Base-by-base conservation (phyloP, 2,797 vertebrate genomes). In the Helostoma temminkii region DNA sequence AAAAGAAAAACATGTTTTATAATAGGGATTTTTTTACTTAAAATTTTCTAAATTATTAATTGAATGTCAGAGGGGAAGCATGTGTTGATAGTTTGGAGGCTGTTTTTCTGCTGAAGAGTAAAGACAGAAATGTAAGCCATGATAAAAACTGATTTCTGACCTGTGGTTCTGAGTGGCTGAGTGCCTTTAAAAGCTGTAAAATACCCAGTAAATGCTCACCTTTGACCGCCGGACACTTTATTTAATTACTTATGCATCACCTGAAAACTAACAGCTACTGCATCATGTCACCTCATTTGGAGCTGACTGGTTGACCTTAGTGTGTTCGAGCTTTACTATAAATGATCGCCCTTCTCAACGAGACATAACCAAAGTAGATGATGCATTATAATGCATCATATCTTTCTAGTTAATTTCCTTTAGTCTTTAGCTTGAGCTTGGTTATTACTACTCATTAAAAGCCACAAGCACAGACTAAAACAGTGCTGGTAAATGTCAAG, bases 401-500 rank as follows among this genome's bases (percentile, higher is more conserved):
- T 32, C 22, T 26, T 19, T 15, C 5, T 21, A n/a, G n/a, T 14
- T 5, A 19, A 34, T 21, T 28, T 45, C 6, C 9, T 9, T 7
- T 0, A 25, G 22, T 9, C 18, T 49, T 37, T 14, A n/a, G 37
- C 26, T 53, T 48, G 11, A 19, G 26, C 6, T 18, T 24, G 10
- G 25, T n/a, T 36, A 4, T 48, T 22, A 36, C 19, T 1, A 2
- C 26, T 14, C 14, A n/a, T n/a, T 9, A 1, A 5, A 37, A 24
- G 53, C 47, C 42, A 41, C 1, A 2, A n/a, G n/a, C n/a, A n/a
- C n/a, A n/a, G n/a, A n/a, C n/a, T n/a, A n/a, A n/a, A n/a, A n/a
- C n/a, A n/a, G n/a, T n/a, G n/a, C 24, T 56, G 32, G 47, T 45
- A 82, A 82, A 82, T 64, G 68, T 64, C 71, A 65, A 9, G 54